Evolutionary conservation across 2,888 invertebrate genomes (phyloP).

Genomic region (Drosophila picticornis): DNA sequence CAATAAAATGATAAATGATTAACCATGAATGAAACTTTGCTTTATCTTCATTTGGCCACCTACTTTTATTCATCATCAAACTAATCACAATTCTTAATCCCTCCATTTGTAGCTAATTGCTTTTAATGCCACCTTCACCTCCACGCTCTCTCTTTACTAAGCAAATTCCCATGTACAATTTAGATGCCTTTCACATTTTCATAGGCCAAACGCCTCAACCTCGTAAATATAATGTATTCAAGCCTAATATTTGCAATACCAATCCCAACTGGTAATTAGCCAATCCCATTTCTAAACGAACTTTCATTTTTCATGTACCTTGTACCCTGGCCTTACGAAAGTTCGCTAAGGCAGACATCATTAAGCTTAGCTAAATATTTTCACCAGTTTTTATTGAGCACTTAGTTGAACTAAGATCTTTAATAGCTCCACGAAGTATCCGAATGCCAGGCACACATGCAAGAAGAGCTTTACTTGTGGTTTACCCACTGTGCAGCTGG

Average conservation of each 20-base stretch:
- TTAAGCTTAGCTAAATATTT: not conserved
- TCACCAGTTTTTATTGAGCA: not conserved
- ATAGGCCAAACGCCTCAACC: constrained; percentile 20
- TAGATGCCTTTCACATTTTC: constrained; percentile 50
- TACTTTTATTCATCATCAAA: constrained; percentile 22
- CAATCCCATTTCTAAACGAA: constrained; percentile 34
- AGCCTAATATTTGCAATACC: constrained; percentile 39
- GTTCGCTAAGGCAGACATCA: not conserved
- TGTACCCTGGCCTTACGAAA: not conserved
- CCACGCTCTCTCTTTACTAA: not conserved
- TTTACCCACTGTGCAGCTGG: constrained; percentile 52
- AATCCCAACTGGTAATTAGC: constrained; percentile 51
- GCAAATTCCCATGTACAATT: constrained; percentile 14
- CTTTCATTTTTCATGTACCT: constrained; percentile 15
- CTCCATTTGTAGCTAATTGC: constrained; percentile 39
- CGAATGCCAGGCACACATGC: not conserved
- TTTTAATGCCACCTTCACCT: constrained; percentile 6
- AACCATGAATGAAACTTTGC: not conserved
- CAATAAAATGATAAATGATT: constrained; percentile 14
- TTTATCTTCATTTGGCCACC: not conserved
- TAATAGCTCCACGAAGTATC: not conserved
- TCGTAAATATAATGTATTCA: constrained; percentile 25
- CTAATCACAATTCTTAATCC: constrained; percentile 37
- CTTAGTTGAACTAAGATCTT: not conserved
- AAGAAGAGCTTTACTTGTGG: not conserved